These are phyloP conservation scores for Petrocephalus sullivani DNA, from an alignment of 2,797 vertebrate species.

Conservation along the genomic window DNA sequence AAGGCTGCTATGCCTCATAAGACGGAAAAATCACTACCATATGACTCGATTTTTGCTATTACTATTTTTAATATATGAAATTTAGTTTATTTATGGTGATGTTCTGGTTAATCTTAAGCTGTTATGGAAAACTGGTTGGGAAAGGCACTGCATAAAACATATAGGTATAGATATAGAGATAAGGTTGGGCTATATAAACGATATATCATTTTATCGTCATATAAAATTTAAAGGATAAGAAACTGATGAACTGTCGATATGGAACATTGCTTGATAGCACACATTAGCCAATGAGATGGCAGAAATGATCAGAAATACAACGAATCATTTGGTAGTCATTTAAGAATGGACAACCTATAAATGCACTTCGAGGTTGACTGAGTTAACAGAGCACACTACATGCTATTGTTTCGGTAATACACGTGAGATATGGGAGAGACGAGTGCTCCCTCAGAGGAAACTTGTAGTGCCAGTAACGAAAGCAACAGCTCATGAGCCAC, in stretches of 20 bases:
- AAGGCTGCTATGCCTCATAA: background rate
- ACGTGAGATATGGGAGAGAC: background rate
- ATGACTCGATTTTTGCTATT: background rate
- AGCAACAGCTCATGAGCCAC: background rate
- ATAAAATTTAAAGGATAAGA: background rate
- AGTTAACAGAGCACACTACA: background rate
- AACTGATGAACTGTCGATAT: background rate
- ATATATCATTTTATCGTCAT: background rate
- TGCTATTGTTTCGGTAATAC: background rate
- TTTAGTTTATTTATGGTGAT: background rate
- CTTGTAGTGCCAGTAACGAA: background rate
- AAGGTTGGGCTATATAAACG: background rate
- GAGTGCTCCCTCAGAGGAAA: background rate
- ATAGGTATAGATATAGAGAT: background rate
- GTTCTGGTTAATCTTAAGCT: background rate
- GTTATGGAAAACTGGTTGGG: background rate
- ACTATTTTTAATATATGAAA: background rate
- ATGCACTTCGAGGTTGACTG: background rate
- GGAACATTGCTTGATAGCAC: background rate
- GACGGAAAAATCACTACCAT: background rate
- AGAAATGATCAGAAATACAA: background rate
- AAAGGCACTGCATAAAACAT: background rate
- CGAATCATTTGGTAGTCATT: background rate
- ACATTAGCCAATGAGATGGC: background rate
- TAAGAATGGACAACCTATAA: background rate